Percentiles rank a stretch among this genome's conserved stretches.
These are phyloP conservation scores for Syngnathus acus DNA, from an alignment of 2,797 vertebrate species.

Conservation along the genomic window DNA sequence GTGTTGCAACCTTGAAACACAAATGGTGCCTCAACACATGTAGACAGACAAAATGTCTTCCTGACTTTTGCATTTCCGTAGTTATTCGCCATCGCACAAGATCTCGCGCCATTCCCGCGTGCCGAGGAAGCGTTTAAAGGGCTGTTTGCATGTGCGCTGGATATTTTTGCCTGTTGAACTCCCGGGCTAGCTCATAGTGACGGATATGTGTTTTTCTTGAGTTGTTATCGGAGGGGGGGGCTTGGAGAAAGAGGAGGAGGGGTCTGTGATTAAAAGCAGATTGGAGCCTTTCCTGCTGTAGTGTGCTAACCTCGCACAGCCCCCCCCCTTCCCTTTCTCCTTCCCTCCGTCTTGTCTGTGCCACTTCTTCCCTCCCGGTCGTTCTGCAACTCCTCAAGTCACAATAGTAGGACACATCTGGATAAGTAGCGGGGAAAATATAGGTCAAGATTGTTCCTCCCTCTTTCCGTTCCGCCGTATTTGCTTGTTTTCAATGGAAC, in stretches of 20 bases:
- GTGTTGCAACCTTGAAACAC: too few relatives aligned
- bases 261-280: constrained; percentile 85
- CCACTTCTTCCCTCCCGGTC: constrained; percentile 14
- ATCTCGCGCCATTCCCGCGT: not conserved
- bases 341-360: constrained; percentile 16
- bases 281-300: constrained; percentile 80
- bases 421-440: constrained; percentile 36
- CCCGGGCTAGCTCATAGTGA: constrained; percentile 3
- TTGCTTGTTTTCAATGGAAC: constrained; percentile 8
- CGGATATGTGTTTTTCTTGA: constrained; percentile 9
- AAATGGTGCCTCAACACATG: too few relatives aligned
- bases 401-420: constrained; percentile 57
- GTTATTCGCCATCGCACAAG: not conserved
- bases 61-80: not conserved
- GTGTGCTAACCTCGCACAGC: constrained; percentile 59
- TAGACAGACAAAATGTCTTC: not conserved
- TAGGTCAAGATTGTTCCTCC: constrained; percentile 25
- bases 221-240: constrained; percentile 40
- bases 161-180: not conserved
- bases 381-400: constrained; percentile 23
- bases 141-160: not conserved
- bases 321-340: constrained; percentile 25
- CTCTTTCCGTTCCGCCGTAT: constrained; percentile 9
- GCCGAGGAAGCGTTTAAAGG: not conserved
- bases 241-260: constrained; percentile 13